Base-by-base conservation (phyloP, 2,113 vertebrate genomes). In the Zosterops japonicus region DNA sequence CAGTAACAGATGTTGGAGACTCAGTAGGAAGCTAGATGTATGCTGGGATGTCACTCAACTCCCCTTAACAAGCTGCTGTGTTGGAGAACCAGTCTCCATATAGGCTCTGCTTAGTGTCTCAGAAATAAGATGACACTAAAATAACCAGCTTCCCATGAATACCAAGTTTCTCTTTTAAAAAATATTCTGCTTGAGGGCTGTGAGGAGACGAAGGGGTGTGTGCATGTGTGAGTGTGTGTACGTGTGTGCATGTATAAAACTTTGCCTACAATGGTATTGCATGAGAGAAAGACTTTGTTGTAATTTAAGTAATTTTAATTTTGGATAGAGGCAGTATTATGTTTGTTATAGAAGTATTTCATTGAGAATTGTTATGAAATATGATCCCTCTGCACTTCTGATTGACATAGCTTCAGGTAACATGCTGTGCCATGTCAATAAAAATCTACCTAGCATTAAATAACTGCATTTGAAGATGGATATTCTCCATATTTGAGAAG, bases 1-100 rank as follows among this genome's bases (percentile, higher is more conserved):
- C 95, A 96, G 96, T 96, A 97, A 96, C 96, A 97, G 97, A 97
- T 97, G 96, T 95, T 97, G 93, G 94, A 96, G 95, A 96, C 96
- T 97, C 97, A 95, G 96, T 97, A 96, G 97, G 95, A 97, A 96
- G 83, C 93, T 97, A 96, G 94, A 95, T 96, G 92, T 93, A 92
- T 96, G 95, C 97, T 97, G 83, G 95, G 96, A 95, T 96, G 96
- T 96, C 96, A 97, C 93, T 95, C 92, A 96, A 95, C 96, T 96
- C 94, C 93, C 90, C 95, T 96, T 96, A 97, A 97, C 96, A 97
- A 97, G 96, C 96, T 97, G 95, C 95, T 97, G 95, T 97, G 96
- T 95, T 96, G 90, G 93, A 96, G 91, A 97, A 96, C 96, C 91
- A 78, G 83, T 95, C 89, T 95, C 90, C 85, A 95, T 95, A 95